Base-by-base conservation (phyloP, 2,113 vertebrate genomes). In the Esox niger region DNA sequence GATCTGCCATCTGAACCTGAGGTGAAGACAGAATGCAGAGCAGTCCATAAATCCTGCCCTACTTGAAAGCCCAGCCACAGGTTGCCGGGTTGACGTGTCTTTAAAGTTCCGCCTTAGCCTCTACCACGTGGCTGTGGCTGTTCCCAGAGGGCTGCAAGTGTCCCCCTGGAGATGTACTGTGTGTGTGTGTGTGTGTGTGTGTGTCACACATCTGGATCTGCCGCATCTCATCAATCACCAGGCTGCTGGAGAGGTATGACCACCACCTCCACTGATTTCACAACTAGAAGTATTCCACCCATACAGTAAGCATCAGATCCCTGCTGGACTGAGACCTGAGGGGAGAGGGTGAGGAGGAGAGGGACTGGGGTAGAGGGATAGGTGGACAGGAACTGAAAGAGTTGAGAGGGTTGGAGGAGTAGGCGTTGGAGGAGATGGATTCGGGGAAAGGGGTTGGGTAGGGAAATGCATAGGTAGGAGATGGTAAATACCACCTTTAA, bases 141-240 rank as follows among this genome's bases (percentile, higher is more conserved):
- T n/a, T 15, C 20, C 33, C 33, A 2, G 33, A 10, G 2, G 8
- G 20, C 46, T n/a, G 46, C n/a, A n/a, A n/a, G n/a, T n/a, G n/a
- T n/a, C n/a, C n/a, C n/a, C n/a, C n/a, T n/a, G n/a, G n/a, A n/a
- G n/a, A n/a, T n/a, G n/a, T n/a, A n/a, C n/a, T 38, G 35, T 38
- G 35, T 26, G 79, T 31, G 66, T 64, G 52, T 49, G 33, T 68
- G 13, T 38, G 63, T 33, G 20, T 70, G 54, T 77, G 66, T 80
- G 72, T 87, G 82, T 83, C 82, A 84, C 80, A 88, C 87, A 89
- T 89, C 87, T 91, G 89, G 88, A 79, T 79, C 68, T 29, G 84
- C 2, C 1, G 33, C 33, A 11, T 35, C 10, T 83, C 89, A 91
- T 91, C 86, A 89, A 89, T 90, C 89, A 91, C 82, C 62, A 32